A percentile compares a stretch with the other conserved stretches of the same genome.
Evolutionary conservation across 2,888 invertebrate genomes (phyloP).

Genomic region (Apeira syringaria): DNA sequence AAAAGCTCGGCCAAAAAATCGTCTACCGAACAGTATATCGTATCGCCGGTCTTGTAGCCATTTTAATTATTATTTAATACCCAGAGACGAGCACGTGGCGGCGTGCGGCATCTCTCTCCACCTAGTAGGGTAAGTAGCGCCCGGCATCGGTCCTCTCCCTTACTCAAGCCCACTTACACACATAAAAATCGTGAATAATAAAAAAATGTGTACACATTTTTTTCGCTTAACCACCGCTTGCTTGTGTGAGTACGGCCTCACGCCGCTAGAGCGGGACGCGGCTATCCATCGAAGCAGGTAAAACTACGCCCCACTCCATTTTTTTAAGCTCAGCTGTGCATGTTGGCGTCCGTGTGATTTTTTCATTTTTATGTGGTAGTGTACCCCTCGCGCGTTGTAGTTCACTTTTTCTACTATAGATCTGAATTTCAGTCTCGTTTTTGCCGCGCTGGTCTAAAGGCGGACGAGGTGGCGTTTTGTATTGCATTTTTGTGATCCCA

Average conservation of each 20-base stretch:
- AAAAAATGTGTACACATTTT: constrained; percentile 84
- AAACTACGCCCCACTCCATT: constrained; percentile 73
- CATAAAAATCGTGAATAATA: constrained; percentile 84
- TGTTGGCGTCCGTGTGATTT: constrained; percentile 80
- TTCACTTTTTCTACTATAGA: constrained; percentile 85
- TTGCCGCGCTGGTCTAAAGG: constrained; percentile 83
- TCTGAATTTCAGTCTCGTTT: constrained; percentile 84
- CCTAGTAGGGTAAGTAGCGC: constrained; percentile 36
- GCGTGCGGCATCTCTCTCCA: constrained; percentile 58
- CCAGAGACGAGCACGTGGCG: constrained; percentile 82
- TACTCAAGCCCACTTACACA: constrained; percentile 81
- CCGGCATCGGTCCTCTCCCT: constrained; percentile 54
- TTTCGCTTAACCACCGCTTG: constrained; percentile 76
- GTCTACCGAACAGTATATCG: constrained; percentile 80
- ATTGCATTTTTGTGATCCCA: constrained; percentile 74
- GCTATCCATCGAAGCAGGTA: constrained; percentile 50
- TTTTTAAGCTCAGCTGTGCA: constrained; percentile 78
- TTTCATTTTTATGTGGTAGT: constrained; percentile 83
- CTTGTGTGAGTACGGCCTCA: constrained; percentile 77
- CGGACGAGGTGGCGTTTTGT: constrained; percentile 76
- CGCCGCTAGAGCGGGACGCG: constrained; percentile 63
- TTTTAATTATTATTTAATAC: constrained; percentile 84
- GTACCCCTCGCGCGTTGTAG: constrained; percentile 83
- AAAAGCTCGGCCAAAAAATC: constrained; percentile 80
- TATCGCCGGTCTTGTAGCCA: constrained; percentile 81